Base-by-base conservation (phyloP, 2,113 vertebrate species). In the Solenodon paradoxus region DNA sequence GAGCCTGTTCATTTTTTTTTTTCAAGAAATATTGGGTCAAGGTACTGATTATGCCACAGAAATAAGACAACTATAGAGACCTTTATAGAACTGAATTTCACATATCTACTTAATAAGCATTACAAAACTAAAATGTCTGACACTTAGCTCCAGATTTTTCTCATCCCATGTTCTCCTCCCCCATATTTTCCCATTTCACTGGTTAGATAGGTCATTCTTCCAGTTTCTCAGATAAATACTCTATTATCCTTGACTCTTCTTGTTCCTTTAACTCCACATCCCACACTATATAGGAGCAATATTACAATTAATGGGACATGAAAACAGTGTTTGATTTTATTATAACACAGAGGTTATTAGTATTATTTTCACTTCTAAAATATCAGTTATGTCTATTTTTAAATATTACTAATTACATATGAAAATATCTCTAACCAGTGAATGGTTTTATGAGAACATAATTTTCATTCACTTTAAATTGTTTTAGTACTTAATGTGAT, bases 291-390 rank as follows among this genome's bases (percentile, higher is more conserved):
- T 51, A 88, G 35, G 5, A 53, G 1, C 7, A 77, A 80, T 51
- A 77, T 57, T 49, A 28, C 28, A 92, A 75, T 40, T 87, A 69
- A 77, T 74, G 93, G 63, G 22, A 35, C 16, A 19, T 51, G 17
- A 82, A 61, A 59, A 42, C 71, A 5, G 59, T 79, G 68, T 63
- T 81, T 94, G 28, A 2, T 74, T 69, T 94, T 13, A 69, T 7
- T 51, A 45, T 55, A 35, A 64, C n/a, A 4, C 49, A 59, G 32
- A 96, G 10, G 86, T 89, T 57, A 74, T 85, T 72, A 88, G 38
- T 32, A 64, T 38, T 82, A 40, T 94, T 77, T 93, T 87, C 47
- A 69, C n/a, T 63, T 86, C 32, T 89, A 87, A 91, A 83, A 72
- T 93, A n/a, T 63, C 71, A 47, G 8, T 78, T n/a, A 42, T 74